Conservation (phyloP, 2,888 invertebrate species). For the Stenoptilia bipunctidactyla region DNA sequence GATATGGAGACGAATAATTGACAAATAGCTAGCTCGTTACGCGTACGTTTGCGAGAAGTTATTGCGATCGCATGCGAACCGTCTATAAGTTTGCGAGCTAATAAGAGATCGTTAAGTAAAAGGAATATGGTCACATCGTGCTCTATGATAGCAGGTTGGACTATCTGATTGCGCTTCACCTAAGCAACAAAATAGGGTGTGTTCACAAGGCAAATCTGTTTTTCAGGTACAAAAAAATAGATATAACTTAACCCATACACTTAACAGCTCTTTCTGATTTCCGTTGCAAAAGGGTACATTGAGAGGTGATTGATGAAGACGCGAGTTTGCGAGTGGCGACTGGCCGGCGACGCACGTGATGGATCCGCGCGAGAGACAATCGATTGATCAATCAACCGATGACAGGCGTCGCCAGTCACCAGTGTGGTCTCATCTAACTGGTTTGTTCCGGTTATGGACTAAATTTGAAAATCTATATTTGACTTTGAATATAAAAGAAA, state of each 20-base stretch:
- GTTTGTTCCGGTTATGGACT: not conserved
- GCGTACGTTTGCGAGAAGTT: not conserved
- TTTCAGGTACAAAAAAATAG: too few species aligned
- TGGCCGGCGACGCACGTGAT: slow-evolving; percentile 15
- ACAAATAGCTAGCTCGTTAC: slow-evolving; percentile 38
- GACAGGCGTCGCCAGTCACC: slow-evolving; percentile 12
- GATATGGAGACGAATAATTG: slow-evolving; percentile 58
- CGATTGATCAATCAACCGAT: slow-evolving; percentile 23
- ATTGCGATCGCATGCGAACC: not conserved
- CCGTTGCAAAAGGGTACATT: not conserved
- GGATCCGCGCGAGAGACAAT: slow-evolving; percentile 20
- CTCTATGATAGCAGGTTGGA: not conserved
- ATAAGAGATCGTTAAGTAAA: slow-evolving; percentile 1
- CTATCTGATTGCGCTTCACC: too few species aligned
- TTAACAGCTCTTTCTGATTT: too few species aligned
- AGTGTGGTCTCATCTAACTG: slow-evolving; percentile 11
- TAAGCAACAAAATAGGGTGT: too few species aligned
- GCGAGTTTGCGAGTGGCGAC: slow-evolving; percentile 13
- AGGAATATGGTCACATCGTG: not conserved
- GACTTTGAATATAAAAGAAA: too few species aligned
- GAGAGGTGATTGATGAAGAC: slow-evolving; percentile 9
- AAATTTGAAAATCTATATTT: too few species aligned
- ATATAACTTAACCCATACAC: too few species aligned
- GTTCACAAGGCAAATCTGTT: too few species aligned
- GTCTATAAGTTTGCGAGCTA: not conserved